Base-by-base conservation (phyloP, 2,113 vertebrate genomes). In the Prunella himalayana region DNA sequence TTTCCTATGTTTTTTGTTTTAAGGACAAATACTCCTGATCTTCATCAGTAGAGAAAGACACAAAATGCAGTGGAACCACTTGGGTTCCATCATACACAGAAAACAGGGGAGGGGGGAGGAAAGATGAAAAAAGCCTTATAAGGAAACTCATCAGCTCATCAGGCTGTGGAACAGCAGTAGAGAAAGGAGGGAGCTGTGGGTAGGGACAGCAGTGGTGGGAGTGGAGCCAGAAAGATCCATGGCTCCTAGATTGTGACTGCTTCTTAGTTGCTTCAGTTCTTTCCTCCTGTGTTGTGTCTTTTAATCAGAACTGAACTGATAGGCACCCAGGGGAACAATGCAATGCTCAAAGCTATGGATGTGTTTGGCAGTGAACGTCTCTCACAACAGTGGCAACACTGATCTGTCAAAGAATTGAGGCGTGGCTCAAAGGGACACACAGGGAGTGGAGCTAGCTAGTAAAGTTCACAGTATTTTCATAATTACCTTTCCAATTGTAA, bases 401-500 rank as follows among this genome's bases (percentile, higher is more conserved):
- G 49, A 49, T 88, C 84, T 96, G 80, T 49, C 86, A 94, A 12
- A 37, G 66, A 88, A 35, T 39, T 78, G 14, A 78, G 64, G 37
- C 30, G 10, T 16, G 41, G 28, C 72, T 86, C 76, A 90, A 77
- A 93, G 50, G 7, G 30, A 54, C 30, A 37, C 69, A 66, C 53
- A 35, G 90, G 31, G 44, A 90, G 23, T 47, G 95, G 92, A 95
- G 76, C 91, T 80, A 54, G 35, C 91, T 92, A 95, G 85, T 86
- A 95, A 93, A 93, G 54, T 90, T 95, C 51, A 39, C 77, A 79
- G 56, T 73, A 76, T 94, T 93, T 91, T 69, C 75, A 15, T 45
- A 92, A 72, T 78, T 94, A 80, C 84, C 89, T 97, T 90, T 94
- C 70, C 15, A 42, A 45, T 41, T 51, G 13, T 90, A 89, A 87